A percentile compares a stretch with the other conserved stretches of the same genome.
Conservation (phyloP, 2,797 vertebrate species). For the Thamnophis elegans region DNA sequence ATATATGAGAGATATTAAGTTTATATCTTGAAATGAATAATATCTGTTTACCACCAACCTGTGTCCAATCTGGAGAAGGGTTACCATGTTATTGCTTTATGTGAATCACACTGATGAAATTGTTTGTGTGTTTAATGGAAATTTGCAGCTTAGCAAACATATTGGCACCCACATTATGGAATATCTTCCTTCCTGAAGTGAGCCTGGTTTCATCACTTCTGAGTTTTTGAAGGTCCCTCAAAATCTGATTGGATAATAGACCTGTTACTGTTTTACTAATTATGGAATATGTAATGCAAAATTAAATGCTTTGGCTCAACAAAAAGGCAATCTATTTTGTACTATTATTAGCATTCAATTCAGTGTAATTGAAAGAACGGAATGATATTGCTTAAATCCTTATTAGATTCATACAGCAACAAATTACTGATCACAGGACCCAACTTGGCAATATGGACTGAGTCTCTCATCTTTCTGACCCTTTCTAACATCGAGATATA, state of each 20-base stretch:
- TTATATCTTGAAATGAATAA: neutral
- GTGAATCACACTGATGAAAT: neutral
- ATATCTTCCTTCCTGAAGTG: neutral
- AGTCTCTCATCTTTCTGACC: neutral
- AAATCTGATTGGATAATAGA: neutral
- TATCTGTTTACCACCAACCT: neutral
- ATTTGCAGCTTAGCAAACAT: neutral
- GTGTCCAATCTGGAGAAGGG: neutral
- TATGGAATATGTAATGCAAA: slow-evolving; percentile 6
- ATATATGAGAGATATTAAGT: neutral
- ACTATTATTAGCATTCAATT: slow-evolving; percentile 32
- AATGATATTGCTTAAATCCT: slow-evolving; percentile 16
- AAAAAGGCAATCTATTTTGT: slow-evolving; percentile 1
- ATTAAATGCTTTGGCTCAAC: slow-evolving; percentile 32
- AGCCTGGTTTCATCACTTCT: neutral
- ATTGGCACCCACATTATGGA: neutral
- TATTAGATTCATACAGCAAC: neutral
- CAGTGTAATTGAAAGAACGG: neutral
- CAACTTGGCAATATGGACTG: slow-evolving; percentile 7
- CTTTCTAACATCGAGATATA: neutral
- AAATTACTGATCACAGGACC: neutral
- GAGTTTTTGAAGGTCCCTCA: neutral
- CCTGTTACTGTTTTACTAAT: slow-evolving; percentile 20
- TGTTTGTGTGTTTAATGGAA: neutral
- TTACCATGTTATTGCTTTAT: neutral